Percentiles rank a stretch among this genome's conserved stretches.
Evolutionary conservation across 1,140 invertebrate species (phyloP).

Genomic region (Heterodera schachtii): DNA sequence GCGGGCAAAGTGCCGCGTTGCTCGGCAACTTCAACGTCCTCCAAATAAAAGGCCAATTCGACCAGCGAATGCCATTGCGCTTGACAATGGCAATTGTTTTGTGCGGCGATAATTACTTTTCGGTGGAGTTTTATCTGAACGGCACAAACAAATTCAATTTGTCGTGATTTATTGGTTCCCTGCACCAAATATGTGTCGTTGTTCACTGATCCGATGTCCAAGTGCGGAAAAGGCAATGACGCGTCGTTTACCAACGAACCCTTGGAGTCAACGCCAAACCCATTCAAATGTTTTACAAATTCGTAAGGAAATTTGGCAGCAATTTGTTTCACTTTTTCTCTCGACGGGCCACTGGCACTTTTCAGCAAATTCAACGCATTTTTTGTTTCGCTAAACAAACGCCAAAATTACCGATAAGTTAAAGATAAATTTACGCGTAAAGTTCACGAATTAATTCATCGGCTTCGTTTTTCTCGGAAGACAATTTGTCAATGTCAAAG

Average conservation of each 20-base stretch:
- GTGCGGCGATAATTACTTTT: constrained; percentile 68
- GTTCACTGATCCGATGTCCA: constrained; percentile 17
- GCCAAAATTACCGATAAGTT: background rate
- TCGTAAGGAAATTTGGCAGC: constrained; percentile 51
- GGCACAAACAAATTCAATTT: too few relatives aligned
- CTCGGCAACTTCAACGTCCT: constrained; percentile 75
- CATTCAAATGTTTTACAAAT: constrained; percentile 11
- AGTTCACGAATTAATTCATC: constrained; percentile 93
- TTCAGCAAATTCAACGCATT: constrained; percentile 60
- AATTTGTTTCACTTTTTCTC: constrained; percentile 55
- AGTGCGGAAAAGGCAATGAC: constrained; percentile 12
- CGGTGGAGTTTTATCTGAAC: constrained; percentile 76
- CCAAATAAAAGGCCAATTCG: constrained; percentile 75
- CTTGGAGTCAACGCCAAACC: constrained; percentile 10
- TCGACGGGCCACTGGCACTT: constrained; percentile 48
- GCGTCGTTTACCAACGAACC: background rate
- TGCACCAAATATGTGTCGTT: constrained; percentile 39
- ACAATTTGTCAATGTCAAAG: constrained; percentile 94
- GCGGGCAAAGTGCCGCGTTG: constrained; percentile 40
- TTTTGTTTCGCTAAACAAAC: constrained; percentile 53
- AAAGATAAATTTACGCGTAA: constrained; percentile 75
- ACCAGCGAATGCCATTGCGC: constrained; percentile 88
- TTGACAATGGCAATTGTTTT: constrained; percentile 74
- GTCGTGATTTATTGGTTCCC: background rate
- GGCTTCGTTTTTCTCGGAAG: constrained; percentile 91